Evolutionary conservation across 2,113 vertebrate genomes (phyloP), one percentile per base, ranked within the genome.

Genomic region (Carettochelys insculpta): DNA sequence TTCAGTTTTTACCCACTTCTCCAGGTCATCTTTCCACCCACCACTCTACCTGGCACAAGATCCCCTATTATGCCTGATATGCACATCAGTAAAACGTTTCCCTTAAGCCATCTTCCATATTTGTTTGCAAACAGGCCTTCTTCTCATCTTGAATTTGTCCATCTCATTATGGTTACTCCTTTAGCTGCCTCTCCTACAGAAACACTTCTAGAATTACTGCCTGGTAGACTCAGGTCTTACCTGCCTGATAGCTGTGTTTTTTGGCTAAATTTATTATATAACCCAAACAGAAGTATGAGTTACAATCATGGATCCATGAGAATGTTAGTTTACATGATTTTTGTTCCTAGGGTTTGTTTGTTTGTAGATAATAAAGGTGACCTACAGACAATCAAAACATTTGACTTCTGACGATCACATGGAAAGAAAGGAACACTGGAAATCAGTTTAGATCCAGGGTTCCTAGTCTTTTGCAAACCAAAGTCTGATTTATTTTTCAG

Each of bases 401-500:
- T 20, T 19, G 53, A 38, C 43, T 90, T 91, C 86, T 86, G 31
- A 65, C n/a, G 82, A 90, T 53, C 13, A 38, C 5, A 56, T 51
- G 3, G 8, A 61, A 82, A 45, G 80, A 92, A 84, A 4, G 5
- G 24, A 76, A 6, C 10, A 87, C 0, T 83, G 76, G 51, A 95
- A 95, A 95, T 90, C 34, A 95, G 82, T 90, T 90, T 86, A n/a
- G 61, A 34, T 10, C 17, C 10, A 80, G 83, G 22, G 54, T 71
- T 14, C 9, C 38, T 80, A 85, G 9, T 45, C 47, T 77, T 68
- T 90, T 93, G 9, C 27, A 90, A 95, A 89, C 86, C 9, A 41
- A 34, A 80, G 3, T 0, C 1, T 89, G 34, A 75, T 88, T 76
- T 38, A 45, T 11, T 92, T 90, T 17, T 87, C 88, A 82, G 29